phyloP scores from a whole-genome alignment of 2,888 invertebrate species.

The Ormyrus pomaceus region DNA sequence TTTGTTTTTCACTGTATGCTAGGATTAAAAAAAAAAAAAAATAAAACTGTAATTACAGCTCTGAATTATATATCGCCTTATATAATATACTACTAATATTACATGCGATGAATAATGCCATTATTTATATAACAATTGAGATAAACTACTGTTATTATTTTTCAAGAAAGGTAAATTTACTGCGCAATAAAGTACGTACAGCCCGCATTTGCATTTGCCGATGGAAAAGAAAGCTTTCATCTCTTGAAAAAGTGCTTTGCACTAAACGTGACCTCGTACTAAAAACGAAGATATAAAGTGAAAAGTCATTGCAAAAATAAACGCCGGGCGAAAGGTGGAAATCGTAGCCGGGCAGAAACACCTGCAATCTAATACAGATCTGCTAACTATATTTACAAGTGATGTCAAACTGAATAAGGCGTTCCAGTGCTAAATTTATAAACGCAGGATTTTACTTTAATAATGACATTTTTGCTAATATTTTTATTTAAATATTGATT shows the following conservation, averaged over 20 bases:
- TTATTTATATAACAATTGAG: conserved; percentile 31
- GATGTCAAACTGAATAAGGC: conserved; percentile 20
- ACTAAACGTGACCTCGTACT: conserved; percentile 20
- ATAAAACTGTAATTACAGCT: too few relatives aligned
- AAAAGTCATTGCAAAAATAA: conserved; percentile 39
- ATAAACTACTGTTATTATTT: conserved; percentile 42
- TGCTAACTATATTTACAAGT: conserved; percentile 36
- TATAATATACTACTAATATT: too few relatives aligned
- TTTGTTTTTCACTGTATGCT: conserved; percentile 30
- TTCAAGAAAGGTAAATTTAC: conserved; percentile 33
- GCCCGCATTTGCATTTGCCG: conserved; percentile 33
- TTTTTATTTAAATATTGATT: too few relatives aligned
- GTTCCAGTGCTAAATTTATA: conserved; percentile 8
- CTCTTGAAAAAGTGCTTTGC: conserved; percentile 7
- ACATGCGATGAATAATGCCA: too few relatives aligned
- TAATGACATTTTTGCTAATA: too few relatives aligned
- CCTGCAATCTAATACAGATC: conserved; percentile 20
- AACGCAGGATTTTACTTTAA: not conserved
- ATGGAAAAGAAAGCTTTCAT: conserved; percentile 25
- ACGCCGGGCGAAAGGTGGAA: conserved; percentile 8
- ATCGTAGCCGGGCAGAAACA: conserved; percentile 11
- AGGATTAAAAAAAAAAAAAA: not conserved
- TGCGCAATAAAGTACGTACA: conserved; percentile 21
- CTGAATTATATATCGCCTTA: too few relatives aligned
- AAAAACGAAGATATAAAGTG: conserved; percentile 30